These are phyloP conservation scores for Amitus sp. DNA, from an alignment of 2,888 invertebrate genomes.

Conservation along the genomic window DNA sequence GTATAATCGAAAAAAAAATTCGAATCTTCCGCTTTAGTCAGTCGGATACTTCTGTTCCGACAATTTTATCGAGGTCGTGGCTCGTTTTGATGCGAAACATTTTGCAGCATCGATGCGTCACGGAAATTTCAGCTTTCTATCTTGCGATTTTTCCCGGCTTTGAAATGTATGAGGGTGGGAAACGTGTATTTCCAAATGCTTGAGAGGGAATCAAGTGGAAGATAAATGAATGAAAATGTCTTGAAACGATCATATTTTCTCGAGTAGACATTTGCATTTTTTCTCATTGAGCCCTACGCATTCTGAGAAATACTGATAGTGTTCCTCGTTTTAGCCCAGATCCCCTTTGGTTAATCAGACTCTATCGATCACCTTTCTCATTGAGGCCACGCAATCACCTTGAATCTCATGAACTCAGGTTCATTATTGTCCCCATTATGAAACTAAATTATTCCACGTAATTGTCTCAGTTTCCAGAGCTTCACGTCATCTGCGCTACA, in stretches of 20 bases:
- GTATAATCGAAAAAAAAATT: too few relatives aligned
- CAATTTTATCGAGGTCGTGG: not conserved
- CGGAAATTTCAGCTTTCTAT: not conserved
- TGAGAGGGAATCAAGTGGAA: too few relatives aligned
- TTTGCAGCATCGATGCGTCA: not conserved
- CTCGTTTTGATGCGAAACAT: constrained; percentile 1
- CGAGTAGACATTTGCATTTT: not conserved
- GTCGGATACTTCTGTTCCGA: too few relatives aligned
- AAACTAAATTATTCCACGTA: not conserved
- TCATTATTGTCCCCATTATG: not conserved
- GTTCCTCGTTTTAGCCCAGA: not conserved
- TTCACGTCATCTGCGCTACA: not conserved
- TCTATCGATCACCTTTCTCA: constrained; percentile 1
- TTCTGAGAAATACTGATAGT: not conserved
- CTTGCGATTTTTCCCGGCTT: not conserved
- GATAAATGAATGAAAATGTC: too few relatives aligned
- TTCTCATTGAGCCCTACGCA: not conserved
- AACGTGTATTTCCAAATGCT: not conserved
- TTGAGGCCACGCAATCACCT: not conserved
- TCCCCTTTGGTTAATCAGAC: not conserved
- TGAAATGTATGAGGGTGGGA: not conserved
- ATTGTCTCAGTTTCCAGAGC: not conserved
- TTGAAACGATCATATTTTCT: not conserved
- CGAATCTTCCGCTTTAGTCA: too few relatives aligned
- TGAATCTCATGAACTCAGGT: not conserved